A percentile compares a stretch with the other conserved stretches of the same genome.
Conservation (phyloP, 2,888 invertebrate genomes). For the Apeira syringaria region DNA sequence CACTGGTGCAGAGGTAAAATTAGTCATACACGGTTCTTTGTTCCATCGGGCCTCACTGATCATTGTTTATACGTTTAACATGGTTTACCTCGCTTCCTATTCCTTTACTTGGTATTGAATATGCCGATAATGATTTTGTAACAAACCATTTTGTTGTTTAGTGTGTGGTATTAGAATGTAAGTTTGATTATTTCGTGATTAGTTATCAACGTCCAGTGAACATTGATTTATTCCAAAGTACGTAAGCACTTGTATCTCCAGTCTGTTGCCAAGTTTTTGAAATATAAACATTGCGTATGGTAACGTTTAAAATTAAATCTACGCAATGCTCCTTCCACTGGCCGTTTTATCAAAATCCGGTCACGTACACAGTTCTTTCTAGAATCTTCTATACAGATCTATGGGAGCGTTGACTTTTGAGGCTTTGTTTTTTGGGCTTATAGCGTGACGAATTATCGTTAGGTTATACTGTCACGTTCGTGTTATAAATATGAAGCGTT, state of each 20-base stretch:
- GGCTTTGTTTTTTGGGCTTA: constrained; percentile 47
- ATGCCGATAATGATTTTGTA: neutral
- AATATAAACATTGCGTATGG: constrained; percentile 39
- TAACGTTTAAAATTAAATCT: constrained; percentile 38
- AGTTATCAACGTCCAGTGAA: constrained; percentile 15
- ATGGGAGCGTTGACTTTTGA: constrained; percentile 46
- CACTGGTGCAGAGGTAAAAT: constrained; percentile 47
- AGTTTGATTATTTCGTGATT: constrained; percentile 15
- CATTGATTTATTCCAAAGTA: constrained; percentile 22
- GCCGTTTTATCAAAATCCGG: constrained; percentile 42
- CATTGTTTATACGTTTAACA: constrained; percentile 37
- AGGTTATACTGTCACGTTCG: constrained; percentile 46
- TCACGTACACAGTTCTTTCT: constrained; percentile 47
- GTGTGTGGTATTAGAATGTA: neutral
- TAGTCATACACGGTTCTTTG: constrained; percentile 57
- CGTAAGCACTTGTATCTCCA: constrained; percentile 22
- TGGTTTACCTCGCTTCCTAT: constrained; percentile 30
- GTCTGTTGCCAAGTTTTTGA: constrained; percentile 45
- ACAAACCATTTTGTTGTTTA: neutral
- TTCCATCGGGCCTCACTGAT: constrained; percentile 43
- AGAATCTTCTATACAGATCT: constrained; percentile 49
- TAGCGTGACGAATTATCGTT: constrained; percentile 49
- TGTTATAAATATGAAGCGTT: constrained; percentile 36
- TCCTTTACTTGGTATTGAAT: constrained; percentile 17
- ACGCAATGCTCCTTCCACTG: constrained; percentile 30